Conservation (phyloP, 2,797 vertebrate genomes). For the Taenioides sp. region DNA sequence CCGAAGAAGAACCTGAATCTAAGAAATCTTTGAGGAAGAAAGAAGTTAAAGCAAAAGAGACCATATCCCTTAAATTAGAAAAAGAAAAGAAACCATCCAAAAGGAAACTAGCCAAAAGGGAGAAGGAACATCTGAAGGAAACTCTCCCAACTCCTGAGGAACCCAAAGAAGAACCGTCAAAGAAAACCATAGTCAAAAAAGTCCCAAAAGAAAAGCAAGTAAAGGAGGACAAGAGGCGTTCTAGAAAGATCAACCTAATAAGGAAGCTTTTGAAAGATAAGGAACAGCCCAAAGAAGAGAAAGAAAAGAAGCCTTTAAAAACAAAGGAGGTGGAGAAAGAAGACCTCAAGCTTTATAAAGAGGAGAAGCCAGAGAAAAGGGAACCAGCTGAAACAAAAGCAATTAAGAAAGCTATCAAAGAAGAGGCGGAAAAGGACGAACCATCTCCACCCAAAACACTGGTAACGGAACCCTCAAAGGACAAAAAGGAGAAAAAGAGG, state of each 20-base stretch:
- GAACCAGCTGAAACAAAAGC: conserved; percentile 5
- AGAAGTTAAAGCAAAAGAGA: conserved; percentile 10
- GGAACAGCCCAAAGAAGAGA: conserved; percentile 14
- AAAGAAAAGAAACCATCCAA: conserved; percentile 5
- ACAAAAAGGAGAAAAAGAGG: conserved; percentile 3
- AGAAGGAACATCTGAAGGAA: conserved; percentile 1
- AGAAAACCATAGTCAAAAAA: conserved; percentile 5
- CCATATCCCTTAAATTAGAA: background rate
- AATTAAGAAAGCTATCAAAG: conserved; percentile 8
- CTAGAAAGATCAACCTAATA: conserved; percentile 8
- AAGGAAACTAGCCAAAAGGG: background rate
- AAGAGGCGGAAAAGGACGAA: conserved; percentile 9
- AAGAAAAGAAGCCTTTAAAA: conserved; percentile 6
- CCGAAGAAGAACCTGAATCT: conserved; percentile 7
- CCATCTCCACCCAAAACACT: background rate
- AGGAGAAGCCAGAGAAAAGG: background rate
- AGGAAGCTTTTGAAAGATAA: conserved; percentile 23
- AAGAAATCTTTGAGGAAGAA: conserved; percentile 5
- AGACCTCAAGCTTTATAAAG: conserved; percentile 10
- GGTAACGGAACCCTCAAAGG: conserved; percentile 1
- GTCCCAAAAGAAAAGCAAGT: conserved; percentile 9
- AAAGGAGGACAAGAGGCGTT: conserved; percentile 12
- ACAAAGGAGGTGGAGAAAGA: conserved; percentile 7
- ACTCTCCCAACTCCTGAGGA: conserved; percentile 1
- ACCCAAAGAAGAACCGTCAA: background rate